These are phyloP conservation scores for Plagodis dolabraria DNA, from an alignment of 2,888 invertebrate species.

Conservation along the genomic window DNA sequence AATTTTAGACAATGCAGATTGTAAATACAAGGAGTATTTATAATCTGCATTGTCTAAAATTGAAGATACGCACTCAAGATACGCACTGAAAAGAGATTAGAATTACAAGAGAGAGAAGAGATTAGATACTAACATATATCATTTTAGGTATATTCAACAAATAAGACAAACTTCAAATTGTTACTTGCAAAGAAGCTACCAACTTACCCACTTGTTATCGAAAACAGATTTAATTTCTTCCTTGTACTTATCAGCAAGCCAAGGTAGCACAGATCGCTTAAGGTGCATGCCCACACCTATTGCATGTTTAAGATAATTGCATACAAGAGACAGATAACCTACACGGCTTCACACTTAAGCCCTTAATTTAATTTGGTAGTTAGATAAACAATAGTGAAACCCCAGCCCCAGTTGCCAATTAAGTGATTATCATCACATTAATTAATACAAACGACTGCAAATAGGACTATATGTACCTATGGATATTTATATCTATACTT, in stretches of 20 bases:
- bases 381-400: conserved; percentile 20
- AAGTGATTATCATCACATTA: conserved; percentile 35
- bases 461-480: not conserved
- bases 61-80: no score
- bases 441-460: conserved; percentile 25
- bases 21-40: no score
- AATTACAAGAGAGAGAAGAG: no score
- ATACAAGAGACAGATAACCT: conserved; percentile 38
- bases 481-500: no score
- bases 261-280: conserved; percentile 16
- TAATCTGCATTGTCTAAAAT: no score
- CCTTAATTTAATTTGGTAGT: conserved; percentile 19
- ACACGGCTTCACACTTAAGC: conserved; percentile 21
- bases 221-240: not conserved
- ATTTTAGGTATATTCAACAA: no score
- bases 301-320: conserved; percentile 63
- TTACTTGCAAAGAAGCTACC: no score
- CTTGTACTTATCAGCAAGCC: not conserved
- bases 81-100: no score
- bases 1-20: no score
- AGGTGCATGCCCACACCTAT: conserved; percentile 55
- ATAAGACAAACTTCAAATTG: no score
- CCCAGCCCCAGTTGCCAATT: conserved; percentile 26
- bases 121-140: no score
- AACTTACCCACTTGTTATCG: no score